Conservation (phyloP, 1,140 invertebrate species). For the Streblospio benedicti region DNA sequence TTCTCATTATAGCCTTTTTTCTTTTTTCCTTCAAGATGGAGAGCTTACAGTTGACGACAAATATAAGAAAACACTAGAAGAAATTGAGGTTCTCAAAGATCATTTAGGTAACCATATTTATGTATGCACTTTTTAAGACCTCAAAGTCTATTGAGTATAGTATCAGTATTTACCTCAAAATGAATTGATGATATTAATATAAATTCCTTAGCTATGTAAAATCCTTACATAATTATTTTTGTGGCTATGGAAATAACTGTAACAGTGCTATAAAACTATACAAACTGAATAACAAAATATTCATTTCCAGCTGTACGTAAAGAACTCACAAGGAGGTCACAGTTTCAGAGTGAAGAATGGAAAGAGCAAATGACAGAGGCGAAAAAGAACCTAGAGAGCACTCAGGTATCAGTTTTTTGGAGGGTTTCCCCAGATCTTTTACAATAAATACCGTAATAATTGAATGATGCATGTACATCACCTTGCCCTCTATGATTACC, state of each 20-base stretch:
- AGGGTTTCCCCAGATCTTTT: background rate
- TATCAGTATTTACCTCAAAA: background rate
- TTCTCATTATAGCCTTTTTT: background rate
- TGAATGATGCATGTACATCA: background rate
- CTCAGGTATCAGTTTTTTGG: background rate
- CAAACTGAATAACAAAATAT: background rate
- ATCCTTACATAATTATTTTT: background rate
- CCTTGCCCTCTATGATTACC: background rate
- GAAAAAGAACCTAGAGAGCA: conserved; percentile 23
- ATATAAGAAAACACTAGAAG: conserved; percentile 33
- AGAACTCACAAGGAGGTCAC: conserved; percentile 29
- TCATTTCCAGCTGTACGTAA: conserved; percentile 28
- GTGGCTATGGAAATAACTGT: background rate
- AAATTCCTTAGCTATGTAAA: background rate
- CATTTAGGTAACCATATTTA: conserved; percentile 27
- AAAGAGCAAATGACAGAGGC: conserved; percentile 25
- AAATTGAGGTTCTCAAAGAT: conserved; percentile 39
- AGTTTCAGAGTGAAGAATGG: conserved; percentile 26
- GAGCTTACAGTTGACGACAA: conserved; percentile 37
- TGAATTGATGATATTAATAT: background rate
- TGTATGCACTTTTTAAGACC: background rate
- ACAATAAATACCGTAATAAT: background rate
- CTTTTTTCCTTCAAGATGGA: conserved; percentile 24
- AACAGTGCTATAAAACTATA: background rate
- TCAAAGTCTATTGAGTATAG: background rate